Conservation (phyloP, 2,113 vertebrate species). For the Gorsachius goisagi region DNA sequence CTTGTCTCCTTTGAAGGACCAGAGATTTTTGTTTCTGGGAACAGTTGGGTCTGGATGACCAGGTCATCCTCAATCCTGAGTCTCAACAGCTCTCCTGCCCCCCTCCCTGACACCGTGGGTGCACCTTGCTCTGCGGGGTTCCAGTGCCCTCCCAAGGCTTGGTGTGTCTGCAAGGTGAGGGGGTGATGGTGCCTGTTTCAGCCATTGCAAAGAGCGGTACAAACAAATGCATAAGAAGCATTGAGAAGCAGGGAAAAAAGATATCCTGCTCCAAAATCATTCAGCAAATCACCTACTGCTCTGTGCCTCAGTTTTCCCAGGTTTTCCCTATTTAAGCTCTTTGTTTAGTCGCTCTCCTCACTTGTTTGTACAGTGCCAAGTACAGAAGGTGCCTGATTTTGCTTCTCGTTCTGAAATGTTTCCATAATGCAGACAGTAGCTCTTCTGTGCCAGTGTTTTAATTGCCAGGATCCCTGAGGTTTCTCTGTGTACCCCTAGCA, state of each 20-base stretch:
- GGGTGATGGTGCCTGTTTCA: neutral
- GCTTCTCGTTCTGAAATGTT: neutral
- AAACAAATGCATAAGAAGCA: neutral
- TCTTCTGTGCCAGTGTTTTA: neutral
- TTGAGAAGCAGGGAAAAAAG: neutral
- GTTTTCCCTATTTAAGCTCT: neutral
- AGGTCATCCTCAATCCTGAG: neutral
- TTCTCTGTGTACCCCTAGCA: neutral
- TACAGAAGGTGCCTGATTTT: neutral
- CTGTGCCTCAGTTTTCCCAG: neutral
- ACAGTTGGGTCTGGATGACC: neutral
- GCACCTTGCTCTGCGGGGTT: rapidly evolving
- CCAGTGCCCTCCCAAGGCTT: neutral
- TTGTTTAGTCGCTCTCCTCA: neutral
- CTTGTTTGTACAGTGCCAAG: neutral
- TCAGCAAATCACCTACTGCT: neutral
- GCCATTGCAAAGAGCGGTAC: neutral
- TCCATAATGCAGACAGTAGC: neutral
- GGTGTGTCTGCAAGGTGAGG: neutral
- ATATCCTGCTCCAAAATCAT: neutral
- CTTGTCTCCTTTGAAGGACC: neutral
- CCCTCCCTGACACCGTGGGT: rapidly evolving
- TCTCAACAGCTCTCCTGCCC: neutral
- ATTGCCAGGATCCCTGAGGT: neutral
- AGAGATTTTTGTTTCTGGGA: neutral